phyloP scores from a whole-genome alignment of 2,888 invertebrate genomes.

The Sarcophaga subvicina region DNA sequence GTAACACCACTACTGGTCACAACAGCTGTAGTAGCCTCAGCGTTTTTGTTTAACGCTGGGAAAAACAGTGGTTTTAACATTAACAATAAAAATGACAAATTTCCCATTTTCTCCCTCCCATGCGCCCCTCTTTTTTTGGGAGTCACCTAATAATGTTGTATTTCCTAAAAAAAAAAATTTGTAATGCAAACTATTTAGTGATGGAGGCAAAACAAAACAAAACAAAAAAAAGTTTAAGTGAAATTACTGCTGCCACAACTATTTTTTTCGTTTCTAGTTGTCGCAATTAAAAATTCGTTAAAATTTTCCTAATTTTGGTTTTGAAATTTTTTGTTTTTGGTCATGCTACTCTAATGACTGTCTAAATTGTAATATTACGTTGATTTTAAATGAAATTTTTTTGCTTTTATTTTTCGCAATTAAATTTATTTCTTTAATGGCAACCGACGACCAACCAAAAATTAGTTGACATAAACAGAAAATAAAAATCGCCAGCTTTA shows the following conservation, averaged over 20 bases:
- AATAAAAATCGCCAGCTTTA: neutral
- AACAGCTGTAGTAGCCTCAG: neutral
- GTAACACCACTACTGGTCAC: neutral
- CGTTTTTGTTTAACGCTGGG: conserved; percentile 6
- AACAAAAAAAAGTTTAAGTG: conserved; percentile 22
- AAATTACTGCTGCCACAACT: conserved; percentile 23
- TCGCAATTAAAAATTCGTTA: conserved; percentile 3
- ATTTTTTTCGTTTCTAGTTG: conserved; percentile 5
- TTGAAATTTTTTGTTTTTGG: conserved; percentile 7
- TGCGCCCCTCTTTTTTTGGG: neutral
- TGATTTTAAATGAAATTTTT: neutral
- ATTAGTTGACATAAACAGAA: neutral
- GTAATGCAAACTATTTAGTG: conserved; percentile 2
- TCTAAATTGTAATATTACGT: neutral
- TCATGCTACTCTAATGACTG: conserved; percentile 28
- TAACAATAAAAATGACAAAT: conserved; percentile 36
- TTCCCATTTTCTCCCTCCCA: neutral
- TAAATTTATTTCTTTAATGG: neutral
- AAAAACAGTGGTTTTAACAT: conserved; percentile 7
- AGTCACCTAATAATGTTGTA: conserved; percentile 24
- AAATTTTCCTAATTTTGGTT: conserved; percentile 21
- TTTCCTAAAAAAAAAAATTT: conserved; percentile 3
- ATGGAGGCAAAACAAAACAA: neutral
- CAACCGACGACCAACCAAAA: too few relatives aligned
- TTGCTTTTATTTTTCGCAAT: neutral